phyloP scores from a whole-genome alignment of 2,113 vertebrate genomes.

The Sinocyclocheilus anshuiensis region DNA sequence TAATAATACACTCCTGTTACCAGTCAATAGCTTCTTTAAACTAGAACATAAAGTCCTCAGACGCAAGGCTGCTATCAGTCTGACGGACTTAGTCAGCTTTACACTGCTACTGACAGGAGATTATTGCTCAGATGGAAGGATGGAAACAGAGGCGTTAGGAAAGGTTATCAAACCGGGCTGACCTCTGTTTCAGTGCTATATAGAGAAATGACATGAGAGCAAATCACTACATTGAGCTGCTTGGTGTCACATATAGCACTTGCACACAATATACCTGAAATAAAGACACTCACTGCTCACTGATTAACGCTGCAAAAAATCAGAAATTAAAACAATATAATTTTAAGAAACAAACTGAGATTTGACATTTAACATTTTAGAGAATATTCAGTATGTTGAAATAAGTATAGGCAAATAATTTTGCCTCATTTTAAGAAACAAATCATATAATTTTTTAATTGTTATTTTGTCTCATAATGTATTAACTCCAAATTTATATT shows the following conservation, averaged over 20 bases:
- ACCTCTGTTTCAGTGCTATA: conserved; percentile 17
- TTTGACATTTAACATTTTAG: not conserved
- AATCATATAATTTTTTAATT: too few relatives aligned
- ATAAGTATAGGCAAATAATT: too few relatives aligned
- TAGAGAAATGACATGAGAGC: not conserved
- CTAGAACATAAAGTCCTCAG: conserved; percentile 10
- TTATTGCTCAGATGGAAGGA: conserved; percentile 9
- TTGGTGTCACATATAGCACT: not conserved
- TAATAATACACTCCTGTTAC: conserved; percentile 42
- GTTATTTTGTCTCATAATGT: too few relatives aligned
- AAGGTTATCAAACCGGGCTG: conserved; percentile 24
- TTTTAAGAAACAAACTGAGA: not conserved
- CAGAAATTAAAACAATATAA: not conserved
- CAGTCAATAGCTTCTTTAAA: conserved; percentile 19
- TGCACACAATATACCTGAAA: not conserved
- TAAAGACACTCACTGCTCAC: not conserved
- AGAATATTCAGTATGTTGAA: not conserved
- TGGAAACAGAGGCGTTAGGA: not conserved
- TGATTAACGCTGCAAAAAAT: not conserved
- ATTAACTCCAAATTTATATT: too few relatives aligned
- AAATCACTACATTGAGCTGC: not conserved
- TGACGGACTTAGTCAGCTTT: conserved; percentile 24
- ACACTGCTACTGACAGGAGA: conserved; percentile 11
- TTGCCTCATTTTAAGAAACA: too few relatives aligned
- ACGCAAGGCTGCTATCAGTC: conserved; percentile 1